Percentiles rank a stretch among this genome's conserved stretches.
Conservation (phyloP, 1,140 invertebrate genomes). For the Dendroctonus valens region DNA sequence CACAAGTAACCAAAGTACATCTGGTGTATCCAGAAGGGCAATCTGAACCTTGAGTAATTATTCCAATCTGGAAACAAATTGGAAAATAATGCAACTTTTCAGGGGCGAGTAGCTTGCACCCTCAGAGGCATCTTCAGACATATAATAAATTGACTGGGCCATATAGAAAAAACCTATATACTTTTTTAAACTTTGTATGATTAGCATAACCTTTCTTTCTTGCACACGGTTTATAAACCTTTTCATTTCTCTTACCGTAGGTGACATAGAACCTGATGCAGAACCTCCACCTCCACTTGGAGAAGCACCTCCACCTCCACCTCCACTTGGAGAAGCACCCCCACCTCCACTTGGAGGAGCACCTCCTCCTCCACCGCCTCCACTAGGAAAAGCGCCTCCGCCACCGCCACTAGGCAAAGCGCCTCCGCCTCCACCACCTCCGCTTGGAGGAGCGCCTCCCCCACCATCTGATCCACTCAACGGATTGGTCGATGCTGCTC, state of each 20-base stretch:
- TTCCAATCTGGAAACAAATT: constrained; percentile 1
- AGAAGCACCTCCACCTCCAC: neutral
- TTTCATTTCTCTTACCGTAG: neutral
- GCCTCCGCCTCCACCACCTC: neutral
- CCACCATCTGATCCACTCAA: neutral
- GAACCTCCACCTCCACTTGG: neutral
- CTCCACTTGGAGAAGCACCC: no score
- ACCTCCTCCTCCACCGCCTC: neutral
- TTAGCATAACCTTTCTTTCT: constrained; percentile 8
- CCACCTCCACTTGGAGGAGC: no score
- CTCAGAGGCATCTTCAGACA: no score
- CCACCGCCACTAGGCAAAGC: neutral
- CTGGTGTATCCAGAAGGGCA: constrained; percentile 29
- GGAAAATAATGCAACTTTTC: neutral
- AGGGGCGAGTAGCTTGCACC: no score
- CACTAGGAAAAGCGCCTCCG: neutral
- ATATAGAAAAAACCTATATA: no score
- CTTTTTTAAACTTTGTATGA: neutral
- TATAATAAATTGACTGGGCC: no score
- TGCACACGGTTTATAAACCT: neutral
- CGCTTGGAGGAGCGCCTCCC: neutral
- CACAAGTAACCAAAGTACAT: constrained; percentile 30
- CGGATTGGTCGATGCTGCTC: neutral
- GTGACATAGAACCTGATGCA: neutral
- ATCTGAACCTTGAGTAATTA: constrained; percentile 6